A percentile compares a stretch with the other conserved stretches of the same genome.
These are phyloP conservation scores for Myiotriccus ornatus DNA, from an alignment of 2,797 vertebrate species.

Conservation along the genomic window DNA sequence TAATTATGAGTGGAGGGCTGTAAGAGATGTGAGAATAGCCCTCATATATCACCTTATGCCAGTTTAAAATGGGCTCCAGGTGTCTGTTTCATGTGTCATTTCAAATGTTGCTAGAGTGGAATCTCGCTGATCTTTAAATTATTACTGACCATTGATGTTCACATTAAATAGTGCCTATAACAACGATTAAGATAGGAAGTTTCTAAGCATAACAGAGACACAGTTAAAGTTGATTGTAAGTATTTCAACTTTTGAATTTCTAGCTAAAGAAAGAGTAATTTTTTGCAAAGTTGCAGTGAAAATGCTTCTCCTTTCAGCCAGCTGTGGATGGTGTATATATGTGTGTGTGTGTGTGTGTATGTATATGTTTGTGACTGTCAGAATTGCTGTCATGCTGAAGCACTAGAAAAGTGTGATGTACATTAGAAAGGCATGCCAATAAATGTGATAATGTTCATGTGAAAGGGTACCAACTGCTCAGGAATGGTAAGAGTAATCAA, in stretches of 20 bases:
- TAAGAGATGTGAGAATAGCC: background rate
- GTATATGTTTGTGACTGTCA: background rate
- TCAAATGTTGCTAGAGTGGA: background rate
- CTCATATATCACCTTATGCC: background rate
- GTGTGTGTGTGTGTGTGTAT: background rate
- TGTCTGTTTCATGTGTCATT: background rate
- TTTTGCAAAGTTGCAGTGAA: background rate
- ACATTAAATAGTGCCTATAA: background rate
- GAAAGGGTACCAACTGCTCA: background rate
- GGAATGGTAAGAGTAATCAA: slow-evolving; percentile 2
- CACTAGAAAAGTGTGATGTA: background rate
- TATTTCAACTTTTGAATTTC: background rate
- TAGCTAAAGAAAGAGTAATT: background rate
- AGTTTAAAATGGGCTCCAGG: background rate
- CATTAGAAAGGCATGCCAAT: slow-evolving; percentile 51
- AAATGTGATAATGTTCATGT: slow-evolving; percentile 36
- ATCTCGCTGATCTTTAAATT: background rate
- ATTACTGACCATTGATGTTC: background rate
- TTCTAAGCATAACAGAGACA: background rate
- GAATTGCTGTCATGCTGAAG: background rate
- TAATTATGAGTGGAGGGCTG: background rate
- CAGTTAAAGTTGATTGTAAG: background rate
- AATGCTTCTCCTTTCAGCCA: background rate
- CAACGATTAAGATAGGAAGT: background rate
- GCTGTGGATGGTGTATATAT: background rate